Evolutionary conservation across 2,888 invertebrate genomes (phyloP).

Genomic region (Crossocerus cetratus): DNA sequence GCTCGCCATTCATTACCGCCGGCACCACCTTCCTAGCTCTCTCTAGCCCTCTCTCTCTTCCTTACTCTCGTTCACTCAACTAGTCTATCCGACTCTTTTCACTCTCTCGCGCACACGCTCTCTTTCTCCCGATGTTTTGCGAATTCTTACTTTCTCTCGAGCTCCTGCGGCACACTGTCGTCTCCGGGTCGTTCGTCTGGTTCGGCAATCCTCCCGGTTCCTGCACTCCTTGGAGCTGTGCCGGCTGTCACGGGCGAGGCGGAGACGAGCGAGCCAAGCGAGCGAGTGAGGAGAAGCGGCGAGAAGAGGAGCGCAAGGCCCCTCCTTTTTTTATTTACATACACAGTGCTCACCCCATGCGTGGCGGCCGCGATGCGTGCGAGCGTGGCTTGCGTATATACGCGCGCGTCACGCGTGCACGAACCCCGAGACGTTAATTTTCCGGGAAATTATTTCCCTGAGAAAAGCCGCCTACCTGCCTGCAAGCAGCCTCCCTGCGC

Average conservation of each 20-base stretch:
- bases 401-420: conserved; percentile 44
- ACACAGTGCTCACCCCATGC: conserved; percentile 47
- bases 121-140: too few species aligned
- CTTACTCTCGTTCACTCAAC: too few species aligned
- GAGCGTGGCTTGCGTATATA: conserved; percentile 26
- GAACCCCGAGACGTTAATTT: conserved; percentile 65
- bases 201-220: conserved; percentile 28
- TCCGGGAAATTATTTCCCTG: conserved; percentile 68
- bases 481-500: too few species aligned
- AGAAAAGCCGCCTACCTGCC: conserved; percentile 47
- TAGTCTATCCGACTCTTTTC: too few species aligned
- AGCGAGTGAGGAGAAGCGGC: conserved; percentile 2
- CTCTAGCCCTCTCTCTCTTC: not conserved
- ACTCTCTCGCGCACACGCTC: too few species aligned
- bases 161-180: too few species aligned
- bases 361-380: conserved; percentile 33
- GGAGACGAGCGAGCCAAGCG: not conserved
- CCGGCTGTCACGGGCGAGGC: not conserved
- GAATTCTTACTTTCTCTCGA: too few species aligned
- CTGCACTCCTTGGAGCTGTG: not conserved
- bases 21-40: not conserved
- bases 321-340: conserved; percentile 38
- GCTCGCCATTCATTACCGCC: conserved; percentile 32
- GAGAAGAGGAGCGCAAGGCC: too few species aligned
- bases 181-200: conserved; percentile 8